These are phyloP conservation scores for Drosophila carrolli DNA, from an alignment of 1,140 invertebrate species.

Conservation along the genomic window DNA sequence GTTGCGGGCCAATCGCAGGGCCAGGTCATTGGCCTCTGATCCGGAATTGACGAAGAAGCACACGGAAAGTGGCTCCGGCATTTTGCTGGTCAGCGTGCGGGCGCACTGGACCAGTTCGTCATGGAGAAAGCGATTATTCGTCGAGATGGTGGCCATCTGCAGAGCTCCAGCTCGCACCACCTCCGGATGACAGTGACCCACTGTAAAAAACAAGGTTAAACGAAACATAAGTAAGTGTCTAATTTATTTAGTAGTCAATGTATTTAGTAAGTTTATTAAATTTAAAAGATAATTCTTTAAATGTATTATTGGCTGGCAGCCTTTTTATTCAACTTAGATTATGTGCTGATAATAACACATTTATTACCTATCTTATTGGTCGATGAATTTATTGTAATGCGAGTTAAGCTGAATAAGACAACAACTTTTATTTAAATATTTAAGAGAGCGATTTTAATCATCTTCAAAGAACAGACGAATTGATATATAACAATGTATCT, in stretches of 20 bases:
- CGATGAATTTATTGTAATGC: no score
- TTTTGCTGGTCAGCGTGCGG: conserved; percentile 91
- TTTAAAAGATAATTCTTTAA: no score
- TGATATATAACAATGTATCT: no score
- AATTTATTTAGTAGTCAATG: no score
- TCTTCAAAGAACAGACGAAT: no score
- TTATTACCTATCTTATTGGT: no score
- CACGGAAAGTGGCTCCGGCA: conserved; percentile 93
- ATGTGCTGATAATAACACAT: no score
- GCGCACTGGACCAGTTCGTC: conserved; percentile 97
- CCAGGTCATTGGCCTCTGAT: conserved; percentile 99
- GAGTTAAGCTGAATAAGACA: no score
- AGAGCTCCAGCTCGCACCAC: conserved; percentile 94
- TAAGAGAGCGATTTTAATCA: no score
- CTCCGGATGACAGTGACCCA: conserved; percentile 98
- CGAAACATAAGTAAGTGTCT: neutral
- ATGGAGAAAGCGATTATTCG: conserved; percentile 98
- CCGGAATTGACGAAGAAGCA: conserved; percentile 99
- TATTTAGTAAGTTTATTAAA: neutral
- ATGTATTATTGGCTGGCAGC: no score
- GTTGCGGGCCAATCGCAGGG: conserved; percentile 94
- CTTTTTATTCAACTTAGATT: no score
- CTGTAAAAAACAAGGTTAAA: conserved; percentile 86
- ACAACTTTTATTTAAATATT: no score
- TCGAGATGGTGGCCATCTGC: conserved; percentile 96